Conservation (phyloP, 2,888 invertebrate genomes). For the Thereva nobilitata region DNA sequence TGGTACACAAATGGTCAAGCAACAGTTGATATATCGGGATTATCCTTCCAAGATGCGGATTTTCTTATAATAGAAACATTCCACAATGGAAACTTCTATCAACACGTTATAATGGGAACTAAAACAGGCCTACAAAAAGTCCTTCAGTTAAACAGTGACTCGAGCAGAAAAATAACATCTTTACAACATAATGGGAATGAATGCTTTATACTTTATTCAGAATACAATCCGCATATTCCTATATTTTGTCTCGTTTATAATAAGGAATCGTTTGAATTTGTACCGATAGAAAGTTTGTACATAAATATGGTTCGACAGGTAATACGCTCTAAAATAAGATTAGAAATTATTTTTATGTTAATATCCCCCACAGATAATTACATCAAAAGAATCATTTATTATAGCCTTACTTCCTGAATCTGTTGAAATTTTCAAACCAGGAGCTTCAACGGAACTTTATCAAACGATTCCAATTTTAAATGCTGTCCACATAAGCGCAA, state of each 20-base stretch:
- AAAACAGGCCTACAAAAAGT: constrained; percentile 41
- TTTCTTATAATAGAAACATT: constrained; percentile 43
- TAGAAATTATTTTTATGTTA: neutral
- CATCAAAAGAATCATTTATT: constrained; percentile 39
- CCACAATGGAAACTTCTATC: constrained; percentile 32
- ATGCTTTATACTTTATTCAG: constrained; percentile 20
- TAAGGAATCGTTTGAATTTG: neutral
- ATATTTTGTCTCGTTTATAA: constrained; percentile 1
- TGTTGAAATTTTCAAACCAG: constrained; percentile 47
- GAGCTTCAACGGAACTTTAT: constrained; percentile 33
- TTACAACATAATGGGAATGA: constrained; percentile 3
- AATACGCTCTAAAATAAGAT: neutral
- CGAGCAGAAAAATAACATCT: constrained; percentile 30
- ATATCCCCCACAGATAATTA: constrained; percentile 42
- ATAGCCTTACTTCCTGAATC: constrained; percentile 42
- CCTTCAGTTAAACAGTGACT: constrained; percentile 35
- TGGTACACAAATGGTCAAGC: constrained; percentile 44
- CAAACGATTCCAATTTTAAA: constrained; percentile 44
- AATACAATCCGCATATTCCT: constrained; percentile 18
- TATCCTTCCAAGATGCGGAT: constrained; percentile 41
- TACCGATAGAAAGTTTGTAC: neutral
- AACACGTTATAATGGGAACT: constrained; percentile 40
- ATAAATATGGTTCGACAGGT: constrained; percentile 15
- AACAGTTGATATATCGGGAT: constrained; percentile 42
- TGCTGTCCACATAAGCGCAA: constrained; percentile 46